These are phyloP conservation scores for Nematolebias whitei DNA, from an alignment of 2,113 vertebrate species.

Conservation along the genomic window DNA sequence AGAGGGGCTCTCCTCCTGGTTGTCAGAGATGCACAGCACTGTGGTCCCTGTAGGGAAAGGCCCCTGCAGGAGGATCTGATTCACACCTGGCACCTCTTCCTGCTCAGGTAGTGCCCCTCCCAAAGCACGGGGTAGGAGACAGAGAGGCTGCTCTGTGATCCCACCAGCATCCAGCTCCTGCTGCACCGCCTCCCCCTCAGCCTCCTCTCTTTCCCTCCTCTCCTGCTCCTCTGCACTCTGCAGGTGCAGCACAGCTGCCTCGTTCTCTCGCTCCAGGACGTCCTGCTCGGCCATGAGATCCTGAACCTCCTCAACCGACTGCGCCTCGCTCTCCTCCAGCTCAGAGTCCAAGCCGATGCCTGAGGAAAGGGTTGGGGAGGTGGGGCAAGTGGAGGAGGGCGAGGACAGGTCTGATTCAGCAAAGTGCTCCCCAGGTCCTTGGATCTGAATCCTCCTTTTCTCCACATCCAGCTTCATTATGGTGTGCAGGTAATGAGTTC, in stretches of 20 bases:
- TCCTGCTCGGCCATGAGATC: conserved; percentile 74
- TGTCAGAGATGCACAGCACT: conserved; percentile 87
- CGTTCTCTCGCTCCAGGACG: conserved; percentile 85
- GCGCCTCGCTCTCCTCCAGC: conserved; percentile 64
- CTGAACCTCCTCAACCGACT: conserved; percentile 55
- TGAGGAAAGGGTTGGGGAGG: conserved; percentile 53
- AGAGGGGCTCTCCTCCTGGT: conserved; percentile 72
- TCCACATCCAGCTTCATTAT: conserved; percentile 97
- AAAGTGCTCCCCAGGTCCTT: conserved; percentile 47
- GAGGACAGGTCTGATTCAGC: conserved; percentile 48
- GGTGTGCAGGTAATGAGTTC: conserved; percentile 98
- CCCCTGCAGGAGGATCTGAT: conserved; percentile 86
- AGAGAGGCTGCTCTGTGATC: conserved; percentile 75
- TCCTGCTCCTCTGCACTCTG: conserved; percentile 94
- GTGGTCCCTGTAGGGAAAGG: conserved; percentile 86
- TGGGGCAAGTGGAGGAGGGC: conserved; percentile 51
- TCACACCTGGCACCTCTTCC: conserved; percentile 63
- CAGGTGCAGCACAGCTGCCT: conserved; percentile 92
- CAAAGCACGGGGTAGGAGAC: conserved; percentile 84
- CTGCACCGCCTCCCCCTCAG: conserved; percentile 73
- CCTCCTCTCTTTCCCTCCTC: conserved; percentile 87
- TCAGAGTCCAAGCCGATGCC: conserved; percentile 52
- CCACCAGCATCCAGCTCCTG: conserved; percentile 74
- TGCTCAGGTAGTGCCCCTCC: conserved; percentile 68
- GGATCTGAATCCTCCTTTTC: conserved; percentile 81